phyloP scores from a whole-genome alignment of 1,140 invertebrate species.

The Plodia interpunctella region DNA sequence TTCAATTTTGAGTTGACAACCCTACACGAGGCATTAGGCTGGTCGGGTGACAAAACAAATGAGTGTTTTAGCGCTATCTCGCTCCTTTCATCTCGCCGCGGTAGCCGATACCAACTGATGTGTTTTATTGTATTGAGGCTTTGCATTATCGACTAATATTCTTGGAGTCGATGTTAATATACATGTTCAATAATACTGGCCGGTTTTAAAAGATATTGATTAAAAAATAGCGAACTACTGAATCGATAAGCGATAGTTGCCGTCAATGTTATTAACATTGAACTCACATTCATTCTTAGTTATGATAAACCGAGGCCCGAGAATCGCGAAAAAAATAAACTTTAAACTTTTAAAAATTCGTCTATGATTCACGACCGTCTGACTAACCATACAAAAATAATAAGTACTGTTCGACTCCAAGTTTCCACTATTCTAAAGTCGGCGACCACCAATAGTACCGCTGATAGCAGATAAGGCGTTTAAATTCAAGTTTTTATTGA shows the following conservation, averaged over 20 bases:
- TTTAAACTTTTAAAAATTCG: too few species aligned
- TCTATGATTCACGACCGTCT: too few species aligned
- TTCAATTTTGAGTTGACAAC: too few species aligned
- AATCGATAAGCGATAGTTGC: too few species aligned
- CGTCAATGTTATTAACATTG: too few species aligned
- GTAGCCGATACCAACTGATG: conserved; percentile 30
- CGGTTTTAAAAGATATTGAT: too few species aligned
- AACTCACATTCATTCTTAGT: too few species aligned
- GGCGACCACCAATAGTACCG: conserved; percentile 44
- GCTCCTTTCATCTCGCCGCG: conserved; percentile 53
- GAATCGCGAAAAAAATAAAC: too few species aligned
- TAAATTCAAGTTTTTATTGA: conserved; percentile 65
- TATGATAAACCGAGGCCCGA: too few species aligned
- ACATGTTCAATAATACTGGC: too few species aligned
- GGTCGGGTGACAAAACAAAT: conserved; percentile 71
- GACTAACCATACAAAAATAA: too few species aligned
- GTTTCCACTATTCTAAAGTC: conserved; percentile 24
- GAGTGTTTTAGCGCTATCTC: conserved; percentile 71
- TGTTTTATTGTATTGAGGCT: conserved; percentile 10
- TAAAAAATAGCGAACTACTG: too few species aligned
- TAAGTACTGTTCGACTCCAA: conserved; percentile 10
- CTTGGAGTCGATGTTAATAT: not conserved
- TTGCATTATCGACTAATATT: conserved; percentile 2
- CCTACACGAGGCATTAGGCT: conserved; percentile 31
- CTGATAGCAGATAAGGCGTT: conserved; percentile 50